phyloP scores from a whole-genome alignment of 2,797 vertebrate species.

The Sebastes jordani region DNA sequence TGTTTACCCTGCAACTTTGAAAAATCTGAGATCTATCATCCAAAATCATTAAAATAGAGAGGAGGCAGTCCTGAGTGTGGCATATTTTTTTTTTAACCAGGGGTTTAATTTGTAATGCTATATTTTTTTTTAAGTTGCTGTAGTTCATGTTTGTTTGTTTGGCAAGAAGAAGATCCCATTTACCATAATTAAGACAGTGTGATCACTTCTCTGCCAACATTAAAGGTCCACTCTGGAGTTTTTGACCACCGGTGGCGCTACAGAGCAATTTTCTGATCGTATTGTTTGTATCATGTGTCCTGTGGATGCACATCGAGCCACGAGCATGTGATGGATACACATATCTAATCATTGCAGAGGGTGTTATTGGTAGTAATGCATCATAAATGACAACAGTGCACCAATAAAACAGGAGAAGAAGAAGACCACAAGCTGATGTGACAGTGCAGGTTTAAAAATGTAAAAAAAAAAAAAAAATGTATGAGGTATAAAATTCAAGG shows the following conservation, averaged over 20 bases:
- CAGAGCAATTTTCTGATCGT: background rate
- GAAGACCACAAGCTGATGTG: background rate
- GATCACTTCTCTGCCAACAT: background rate
- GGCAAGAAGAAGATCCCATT: background rate
- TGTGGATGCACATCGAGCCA: background rate
- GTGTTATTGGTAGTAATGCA: background rate
- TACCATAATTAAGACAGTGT: background rate
- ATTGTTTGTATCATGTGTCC: too few relatives aligned
- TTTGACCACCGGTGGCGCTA: background rate
- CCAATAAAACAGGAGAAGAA: background rate
- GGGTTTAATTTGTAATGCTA: background rate
- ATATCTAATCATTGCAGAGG: background rate
- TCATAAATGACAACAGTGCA: background rate
- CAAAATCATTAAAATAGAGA: background rate
- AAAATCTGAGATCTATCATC: background rate
- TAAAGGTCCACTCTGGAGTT: background rate
- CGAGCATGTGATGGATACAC: background rate
- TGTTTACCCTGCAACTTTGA: constrained; percentile 37
- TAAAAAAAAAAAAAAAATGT: background rate
- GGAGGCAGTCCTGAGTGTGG: background rate
- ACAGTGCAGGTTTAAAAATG: background rate
- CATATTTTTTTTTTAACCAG: background rate
- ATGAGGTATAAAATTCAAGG: background rate
- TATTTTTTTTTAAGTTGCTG: background rate
- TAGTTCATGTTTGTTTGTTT: background rate